Base-by-base conservation (phyloP, 2,113 vertebrate genomes). In the Dendrocopos noguchii region DNA sequence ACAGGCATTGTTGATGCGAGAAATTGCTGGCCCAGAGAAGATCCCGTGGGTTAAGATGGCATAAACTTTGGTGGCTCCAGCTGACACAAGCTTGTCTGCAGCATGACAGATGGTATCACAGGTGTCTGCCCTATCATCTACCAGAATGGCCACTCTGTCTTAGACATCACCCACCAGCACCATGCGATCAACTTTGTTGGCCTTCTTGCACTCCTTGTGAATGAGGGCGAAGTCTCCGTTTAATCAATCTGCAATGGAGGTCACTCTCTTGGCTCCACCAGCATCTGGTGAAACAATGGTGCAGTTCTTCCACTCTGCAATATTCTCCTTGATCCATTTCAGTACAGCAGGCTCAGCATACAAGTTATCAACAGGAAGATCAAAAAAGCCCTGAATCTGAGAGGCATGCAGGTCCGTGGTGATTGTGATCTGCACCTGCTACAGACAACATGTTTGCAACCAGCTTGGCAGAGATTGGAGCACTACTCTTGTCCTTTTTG, bases 311-410 rank as follows among this genome's bases (percentile, higher is more conserved):
- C 99, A 99, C 83, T 99, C 99, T 2, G 97, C 97, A 85, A 99
- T 99, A 91, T 99, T 99, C 94, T 99, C 99, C 75, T 97, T 98
- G 93, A 99, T 99, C 99, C 99, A 99, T 74, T 99, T 99, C 59
- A 99, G 95, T 72, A 99, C 99, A 28, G 99, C 99, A 72, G 99
- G 99, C 95, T 99, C 99, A 9, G 99, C 99, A 61, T 99, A 99
- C 68, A 99, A 95, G 93, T 99, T 99, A 95, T 99, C 99, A 91
- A 99, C 99, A 7, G 99, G 99, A 84, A 99, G 99, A 96, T 99
- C 99, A 96, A 99, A 99, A 97, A 99, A 99, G 2, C 99, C 99
- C 98, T 99, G 99, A 95, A 99, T 99, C 96, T 99, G 99, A 87
- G 99, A 99, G 39, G 99, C 99, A 56, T 99, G 99, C 65, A 99